These are phyloP conservation scores for Drosophila yakuba DNA, from an alignment of 1,140 invertebrate species.

Conservation along the genomic window DNA sequence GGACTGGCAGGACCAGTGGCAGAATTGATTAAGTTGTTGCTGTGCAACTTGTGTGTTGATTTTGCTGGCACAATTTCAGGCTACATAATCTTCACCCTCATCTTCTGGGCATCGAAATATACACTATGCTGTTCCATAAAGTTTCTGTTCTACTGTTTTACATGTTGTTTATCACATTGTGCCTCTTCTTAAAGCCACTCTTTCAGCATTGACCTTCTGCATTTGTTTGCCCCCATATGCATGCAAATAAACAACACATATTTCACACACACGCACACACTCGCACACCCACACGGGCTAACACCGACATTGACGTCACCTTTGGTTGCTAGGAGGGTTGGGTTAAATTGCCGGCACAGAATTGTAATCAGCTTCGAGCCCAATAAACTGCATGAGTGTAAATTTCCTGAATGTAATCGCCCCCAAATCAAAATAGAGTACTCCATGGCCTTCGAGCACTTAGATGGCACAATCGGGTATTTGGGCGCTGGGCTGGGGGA, in stretches of 20 bases:
- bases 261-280: not conserved
- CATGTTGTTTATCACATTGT: conserved; percentile 25
- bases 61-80: conserved; percentile 2
- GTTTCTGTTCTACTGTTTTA: conserved; percentile 9
- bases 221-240: conserved; percentile 43
- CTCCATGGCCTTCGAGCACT: conserved; percentile 47
- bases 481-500: conserved; percentile 1
- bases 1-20: conserved; percentile 60
- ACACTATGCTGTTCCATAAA: not conserved
- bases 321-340: conserved; percentile 20
- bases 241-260: conserved; percentile 42
- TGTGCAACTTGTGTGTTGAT: conserved; percentile 20
- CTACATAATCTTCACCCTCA: conserved; percentile 1
- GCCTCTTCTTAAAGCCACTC: conserved; percentile 14
- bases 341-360: conserved; percentile 59
- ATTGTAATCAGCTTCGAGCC: conserved; percentile 67
- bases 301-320: conserved; percentile 46
- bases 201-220: conserved; percentile 37
- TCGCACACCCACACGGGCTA: conserved; percentile 1
- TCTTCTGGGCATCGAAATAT: not conserved
- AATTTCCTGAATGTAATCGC: conserved; percentile 74
- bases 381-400: conserved; percentile 60
- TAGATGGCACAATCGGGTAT: conserved; percentile 19
- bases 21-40: conserved; percentile 43
- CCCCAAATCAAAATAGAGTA: conserved; percentile 47